Evolutionary conservation across 1,140 invertebrate genomes (phyloP).

Genomic region (Micrasema minimum): DNA sequence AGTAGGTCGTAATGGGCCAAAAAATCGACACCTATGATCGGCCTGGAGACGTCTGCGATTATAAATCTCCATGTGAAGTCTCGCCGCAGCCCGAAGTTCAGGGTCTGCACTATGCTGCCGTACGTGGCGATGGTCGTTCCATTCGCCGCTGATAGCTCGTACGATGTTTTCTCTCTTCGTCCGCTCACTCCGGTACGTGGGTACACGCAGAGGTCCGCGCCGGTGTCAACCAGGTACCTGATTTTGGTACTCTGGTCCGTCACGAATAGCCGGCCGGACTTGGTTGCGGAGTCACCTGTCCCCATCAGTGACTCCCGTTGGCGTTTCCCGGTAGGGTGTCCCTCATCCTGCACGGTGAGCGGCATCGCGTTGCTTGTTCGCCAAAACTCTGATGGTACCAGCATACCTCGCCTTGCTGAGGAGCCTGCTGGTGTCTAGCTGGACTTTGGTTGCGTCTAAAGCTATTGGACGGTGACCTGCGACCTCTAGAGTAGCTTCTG

Average conservation of each 20-base stretch:
- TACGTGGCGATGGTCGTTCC: background rate
- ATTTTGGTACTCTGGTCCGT: background rate
- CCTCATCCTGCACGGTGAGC: background rate
- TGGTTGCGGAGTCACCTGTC: background rate
- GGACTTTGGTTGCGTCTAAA: background rate
- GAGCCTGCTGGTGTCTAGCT: background rate
- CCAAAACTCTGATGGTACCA: constrained; percentile 9
- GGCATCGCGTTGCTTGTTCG: background rate
- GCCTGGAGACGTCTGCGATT: constrained; percentile 58
- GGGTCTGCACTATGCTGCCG: constrained; percentile 35
- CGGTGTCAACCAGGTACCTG: background rate
- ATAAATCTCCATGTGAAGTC: constrained; percentile 59
- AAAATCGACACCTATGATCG: constrained; percentile 62
- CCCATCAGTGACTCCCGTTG: background rate
- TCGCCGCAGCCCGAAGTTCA: constrained; percentile 57
- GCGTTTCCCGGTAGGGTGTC: background rate
- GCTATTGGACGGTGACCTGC: background rate
- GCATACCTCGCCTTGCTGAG: background rate
- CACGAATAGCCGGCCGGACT: background rate
- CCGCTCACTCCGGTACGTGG: background rate
- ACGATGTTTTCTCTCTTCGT: background rate
- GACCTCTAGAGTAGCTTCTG: background rate
- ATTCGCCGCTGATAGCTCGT: background rate
- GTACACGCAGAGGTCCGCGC: constrained; percentile 17
- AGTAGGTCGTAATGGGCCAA: constrained; percentile 54